These are phyloP conservation scores for Nettapus auritus DNA, from an alignment of 2,113 vertebrate genomes.

Conservation along the genomic window DNA sequence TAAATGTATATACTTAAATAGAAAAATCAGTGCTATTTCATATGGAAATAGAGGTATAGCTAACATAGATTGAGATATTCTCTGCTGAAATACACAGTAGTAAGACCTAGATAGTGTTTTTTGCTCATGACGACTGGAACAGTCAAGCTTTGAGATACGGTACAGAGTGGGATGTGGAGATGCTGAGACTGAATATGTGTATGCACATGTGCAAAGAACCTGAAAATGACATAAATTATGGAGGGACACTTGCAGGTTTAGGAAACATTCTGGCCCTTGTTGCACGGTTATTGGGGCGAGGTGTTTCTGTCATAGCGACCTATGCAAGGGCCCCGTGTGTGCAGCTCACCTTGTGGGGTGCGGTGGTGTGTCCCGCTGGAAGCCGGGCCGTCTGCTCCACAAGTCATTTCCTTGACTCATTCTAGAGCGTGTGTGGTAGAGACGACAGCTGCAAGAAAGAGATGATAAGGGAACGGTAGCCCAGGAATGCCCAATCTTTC, in stretches of 20 bases:
- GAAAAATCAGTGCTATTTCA: background rate
- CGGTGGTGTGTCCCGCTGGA: background rate
- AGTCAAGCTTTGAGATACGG: background rate
- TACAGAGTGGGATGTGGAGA: background rate
- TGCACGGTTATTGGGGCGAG: background rate
- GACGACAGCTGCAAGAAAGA: background rate
- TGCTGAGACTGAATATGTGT: background rate
- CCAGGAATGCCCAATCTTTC: background rate
- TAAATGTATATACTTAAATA: background rate
- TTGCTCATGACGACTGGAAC: background rate
- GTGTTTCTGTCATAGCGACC: background rate
- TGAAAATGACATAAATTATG: background rate
- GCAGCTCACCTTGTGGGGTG: background rate
- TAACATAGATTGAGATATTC: background rate
- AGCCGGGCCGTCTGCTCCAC: fast-evolving
- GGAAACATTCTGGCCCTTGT: background rate
- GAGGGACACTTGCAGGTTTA: background rate
- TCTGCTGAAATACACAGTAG: background rate
- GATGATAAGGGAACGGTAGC: background rate
- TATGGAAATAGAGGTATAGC: background rate
- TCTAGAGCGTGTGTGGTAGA: background rate
- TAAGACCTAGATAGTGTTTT: background rate
- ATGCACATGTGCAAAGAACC: background rate
- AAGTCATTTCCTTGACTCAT: background rate
- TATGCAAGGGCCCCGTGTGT: fast-evolving